These are phyloP conservation scores for Ernsta delagoae DNA, from an alignment of 2,888 invertebrate species.

Conservation along the genomic window DNA sequence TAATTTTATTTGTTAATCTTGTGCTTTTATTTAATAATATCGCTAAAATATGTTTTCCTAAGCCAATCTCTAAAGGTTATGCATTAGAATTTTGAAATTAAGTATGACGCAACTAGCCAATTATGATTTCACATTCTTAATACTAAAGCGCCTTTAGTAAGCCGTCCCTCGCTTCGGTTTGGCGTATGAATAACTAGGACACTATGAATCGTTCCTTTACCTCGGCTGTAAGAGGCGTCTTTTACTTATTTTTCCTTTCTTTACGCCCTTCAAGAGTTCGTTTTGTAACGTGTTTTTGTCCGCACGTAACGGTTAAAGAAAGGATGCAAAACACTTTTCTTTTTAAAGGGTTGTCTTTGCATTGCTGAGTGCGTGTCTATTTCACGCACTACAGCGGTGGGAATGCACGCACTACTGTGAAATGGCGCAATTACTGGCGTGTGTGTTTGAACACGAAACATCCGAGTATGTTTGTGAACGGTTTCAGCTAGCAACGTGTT, in stretches of 20 bases:
- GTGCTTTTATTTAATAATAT: no score
- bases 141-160: no score
- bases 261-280: constrained; percentile 20
- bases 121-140: no score
- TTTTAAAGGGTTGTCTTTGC: constrained; percentile 26
- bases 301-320: constrained; percentile 25
- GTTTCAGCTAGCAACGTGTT: not conserved
- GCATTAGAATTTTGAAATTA: no score
- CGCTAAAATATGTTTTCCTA: no score
- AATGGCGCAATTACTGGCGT: constrained; percentile 32
- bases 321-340: constrained; percentile 36
- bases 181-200: constrained; percentile 17
- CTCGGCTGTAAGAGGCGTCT: constrained; percentile 10
- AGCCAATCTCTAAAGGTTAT: no score
- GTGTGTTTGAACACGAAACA: constrained; percentile 28
- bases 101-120: no score
- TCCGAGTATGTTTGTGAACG: constrained; percentile 15
- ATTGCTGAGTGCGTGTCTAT: constrained; percentile 26
- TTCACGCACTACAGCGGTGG: constrained; percentile 30
- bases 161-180: no score
- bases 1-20: no score
- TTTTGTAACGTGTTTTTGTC: constrained; percentile 34
- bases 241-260: constrained; percentile 24
- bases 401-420: constrained; percentile 29
- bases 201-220: not conserved